Conservation (phyloP, 2,888 invertebrate species). For the Petrolisthes manimaculis region DNA sequence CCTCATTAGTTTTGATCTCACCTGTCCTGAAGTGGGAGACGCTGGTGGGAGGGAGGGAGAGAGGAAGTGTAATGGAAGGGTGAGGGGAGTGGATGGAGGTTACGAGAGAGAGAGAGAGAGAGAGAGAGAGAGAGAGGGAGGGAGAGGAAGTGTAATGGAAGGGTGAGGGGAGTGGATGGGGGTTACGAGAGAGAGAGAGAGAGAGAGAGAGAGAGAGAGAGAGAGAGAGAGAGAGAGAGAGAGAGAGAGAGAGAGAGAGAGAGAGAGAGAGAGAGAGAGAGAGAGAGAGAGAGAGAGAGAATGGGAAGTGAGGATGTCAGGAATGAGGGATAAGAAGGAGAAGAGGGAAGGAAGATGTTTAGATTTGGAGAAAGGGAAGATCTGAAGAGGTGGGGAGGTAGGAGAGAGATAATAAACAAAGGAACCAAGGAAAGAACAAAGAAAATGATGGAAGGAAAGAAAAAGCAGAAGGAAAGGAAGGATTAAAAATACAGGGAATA, state of each 20-base stretch:
- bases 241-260: neutral
- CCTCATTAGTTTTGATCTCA: conserved; percentile 27
- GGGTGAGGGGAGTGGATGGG: neutral
- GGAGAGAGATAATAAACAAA: neutral
- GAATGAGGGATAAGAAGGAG: neutral
- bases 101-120: too few relatives aligned
- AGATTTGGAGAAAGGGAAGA: neutral
- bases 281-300: neutral
- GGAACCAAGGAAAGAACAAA: too few relatives aligned
- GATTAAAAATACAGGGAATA: too few relatives aligned
- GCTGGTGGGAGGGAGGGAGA: neutral
- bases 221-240: neutral
- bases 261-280: neutral
- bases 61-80: neutral
- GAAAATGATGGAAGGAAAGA: too few relatives aligned
- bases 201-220: neutral
- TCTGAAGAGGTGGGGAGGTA: neutral
- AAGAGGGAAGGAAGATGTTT: neutral
- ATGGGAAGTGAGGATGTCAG: neutral
- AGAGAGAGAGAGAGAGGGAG: neutral
- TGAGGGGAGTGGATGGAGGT: too few relatives aligned
- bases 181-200: neutral
- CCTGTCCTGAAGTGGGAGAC: neutral
- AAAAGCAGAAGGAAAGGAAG: neutral
- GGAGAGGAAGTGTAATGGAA: neutral